These are phyloP conservation scores for Numenius arquata DNA, from an alignment of 2,113 vertebrate species.

Conservation along the genomic window DNA sequence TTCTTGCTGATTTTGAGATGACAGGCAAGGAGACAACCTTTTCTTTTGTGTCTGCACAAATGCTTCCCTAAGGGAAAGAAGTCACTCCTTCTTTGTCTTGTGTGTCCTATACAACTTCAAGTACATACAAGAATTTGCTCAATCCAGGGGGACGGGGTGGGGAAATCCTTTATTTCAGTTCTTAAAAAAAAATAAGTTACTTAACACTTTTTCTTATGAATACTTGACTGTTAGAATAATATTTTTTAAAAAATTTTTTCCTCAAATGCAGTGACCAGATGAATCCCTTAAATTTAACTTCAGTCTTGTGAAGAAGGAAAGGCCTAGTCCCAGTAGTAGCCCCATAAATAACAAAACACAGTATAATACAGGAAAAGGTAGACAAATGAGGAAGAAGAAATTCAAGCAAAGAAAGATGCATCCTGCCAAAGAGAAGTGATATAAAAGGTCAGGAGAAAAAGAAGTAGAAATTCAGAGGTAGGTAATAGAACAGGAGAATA, in stretches of 20 bases:
- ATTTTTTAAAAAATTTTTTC: not conserved
- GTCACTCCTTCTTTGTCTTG: not conserved
- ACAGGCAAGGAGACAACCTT: not conserved
- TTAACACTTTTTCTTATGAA: not conserved
- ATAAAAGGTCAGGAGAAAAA: not conserved
- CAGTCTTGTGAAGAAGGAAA: not conserved
- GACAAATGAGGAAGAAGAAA: not conserved
- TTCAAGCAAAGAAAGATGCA: not conserved
- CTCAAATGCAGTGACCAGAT: not conserved
- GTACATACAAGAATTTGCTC: not conserved
- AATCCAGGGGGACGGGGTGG: accelerated
- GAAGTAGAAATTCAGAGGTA: not conserved
- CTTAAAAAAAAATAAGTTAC: not conserved
- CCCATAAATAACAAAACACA: not conserved
- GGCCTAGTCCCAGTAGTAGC: not conserved
- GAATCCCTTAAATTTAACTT: not conserved
- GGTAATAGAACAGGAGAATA: not conserved
- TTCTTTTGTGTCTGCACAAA: not conserved
- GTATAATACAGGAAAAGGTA: not conserved
- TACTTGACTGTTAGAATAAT: not conserved
- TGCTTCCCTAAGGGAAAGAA: not conserved
- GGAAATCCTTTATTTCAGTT: not conserved
- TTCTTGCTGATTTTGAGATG: not conserved
- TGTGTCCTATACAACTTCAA: not conserved
- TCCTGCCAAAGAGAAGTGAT: not conserved